Evolutionary conservation across 1,140 invertebrate species (phyloP), one percentile per base, ranked within the genome.

Genomic region (Magallana ariakensis): DNA sequence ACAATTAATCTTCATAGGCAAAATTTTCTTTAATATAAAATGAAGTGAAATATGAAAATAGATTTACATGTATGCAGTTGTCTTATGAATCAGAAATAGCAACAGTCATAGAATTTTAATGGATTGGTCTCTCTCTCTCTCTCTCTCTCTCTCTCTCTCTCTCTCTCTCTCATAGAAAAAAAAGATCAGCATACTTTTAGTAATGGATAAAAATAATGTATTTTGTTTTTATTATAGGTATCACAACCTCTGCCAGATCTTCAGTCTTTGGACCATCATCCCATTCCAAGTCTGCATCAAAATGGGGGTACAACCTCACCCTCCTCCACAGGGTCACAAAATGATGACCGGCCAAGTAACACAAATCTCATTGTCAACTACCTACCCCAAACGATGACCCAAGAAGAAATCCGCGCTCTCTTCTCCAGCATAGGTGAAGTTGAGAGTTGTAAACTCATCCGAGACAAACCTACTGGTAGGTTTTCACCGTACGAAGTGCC

Each of bases 321-420:
- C 16, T 88, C 88, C 85, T 91, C 90, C 15, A 92, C 92, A 13
- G 91, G 89, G 4, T 92, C 92, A 19, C 92, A 91, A 62, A 90
- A 88, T n/a, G 91, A 92, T 83, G 92, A 91, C 91, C 97, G 98
- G 95, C 98, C 98, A 95, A 98, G 97, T 89, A 99, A 99, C 96
- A 96, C 95, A n/a, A 99, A 99, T 96, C 96, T 99, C 89, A 99
- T 99, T 94, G 99, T 99, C 90, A 99, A 99, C 95, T 99, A 99
- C 95, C 96, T 99, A 93, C 99, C 99, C 80, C 99, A 99, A 95
- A 99, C 97, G 85, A 99, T 99, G 99, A 99, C 98, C 53, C 99
- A 99, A 95, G 99, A 99, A 95, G 99, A 99, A 95, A 99, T 99
- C 88, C 96, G 98, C 87, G 98, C 98, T 80, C 96, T 99, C 80